These are phyloP conservation scores for Archilochus colubris DNA, from an alignment of 2,113 vertebrate species.

Conservation along the genomic window DNA sequence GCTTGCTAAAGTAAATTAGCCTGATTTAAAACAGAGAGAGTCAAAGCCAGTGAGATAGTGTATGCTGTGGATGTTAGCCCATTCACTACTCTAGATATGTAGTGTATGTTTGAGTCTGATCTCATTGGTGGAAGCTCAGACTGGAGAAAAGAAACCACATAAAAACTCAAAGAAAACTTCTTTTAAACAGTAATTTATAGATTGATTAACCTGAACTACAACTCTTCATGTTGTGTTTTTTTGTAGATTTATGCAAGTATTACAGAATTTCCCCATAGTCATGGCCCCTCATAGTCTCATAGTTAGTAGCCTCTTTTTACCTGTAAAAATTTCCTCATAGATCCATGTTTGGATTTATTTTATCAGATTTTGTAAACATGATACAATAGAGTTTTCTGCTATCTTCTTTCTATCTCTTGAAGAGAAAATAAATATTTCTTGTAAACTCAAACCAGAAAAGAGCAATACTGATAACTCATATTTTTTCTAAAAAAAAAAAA, in stretches of 20 bases:
- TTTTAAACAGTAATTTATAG: neutral
- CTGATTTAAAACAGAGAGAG: neutral
- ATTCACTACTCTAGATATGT: neutral
- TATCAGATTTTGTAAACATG: neutral
- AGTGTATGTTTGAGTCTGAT: neutral
- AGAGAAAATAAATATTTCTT: neutral
- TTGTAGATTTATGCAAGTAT: neutral
- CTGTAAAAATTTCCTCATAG: neutral
- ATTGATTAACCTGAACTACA: neutral
- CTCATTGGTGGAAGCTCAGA: neutral
- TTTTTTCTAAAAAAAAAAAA: neutral
- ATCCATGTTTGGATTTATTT: neutral
- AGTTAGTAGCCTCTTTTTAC: neutral
- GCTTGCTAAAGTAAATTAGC: neutral
- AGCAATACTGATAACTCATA: neutral
- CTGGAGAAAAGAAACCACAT: neutral
- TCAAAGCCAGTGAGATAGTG: neutral
- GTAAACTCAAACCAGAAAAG: neutral
- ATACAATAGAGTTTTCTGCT: neutral
- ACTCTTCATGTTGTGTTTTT: neutral
- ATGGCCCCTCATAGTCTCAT: no score
- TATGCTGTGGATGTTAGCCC: neutral
- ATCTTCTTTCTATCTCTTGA: neutral
- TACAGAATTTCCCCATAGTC: neutral
- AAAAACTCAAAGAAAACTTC: neutral